A percentile compares a stretch with the other conserved stretches of the same genome.
Evolutionary conservation across 2,113 vertebrate genomes (phyloP).

Genomic region (Gadus macrocephalus): DNA sequence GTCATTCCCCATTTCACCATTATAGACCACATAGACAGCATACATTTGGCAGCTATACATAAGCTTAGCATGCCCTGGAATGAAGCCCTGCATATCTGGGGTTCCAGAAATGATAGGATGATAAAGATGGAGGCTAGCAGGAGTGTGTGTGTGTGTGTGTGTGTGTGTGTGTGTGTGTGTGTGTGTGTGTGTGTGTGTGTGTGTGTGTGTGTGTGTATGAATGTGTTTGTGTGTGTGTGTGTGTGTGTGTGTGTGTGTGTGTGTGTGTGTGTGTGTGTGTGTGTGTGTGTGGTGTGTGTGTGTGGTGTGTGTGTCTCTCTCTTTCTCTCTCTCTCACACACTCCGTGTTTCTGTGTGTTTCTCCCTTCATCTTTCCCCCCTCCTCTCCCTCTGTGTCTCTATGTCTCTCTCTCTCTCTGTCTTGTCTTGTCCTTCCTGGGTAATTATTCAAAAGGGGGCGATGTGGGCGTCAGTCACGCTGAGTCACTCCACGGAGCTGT

Average conservation of each 20-base stretch:
- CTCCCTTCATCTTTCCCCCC: no score
- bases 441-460: not conserved
- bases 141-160: no score
- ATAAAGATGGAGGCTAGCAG: no score
- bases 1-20: not conserved
- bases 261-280: no score
- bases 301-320: not conserved
- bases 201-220: not conserved
- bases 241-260: no score
- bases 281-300: no score
- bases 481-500: not conserved
- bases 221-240: no score
- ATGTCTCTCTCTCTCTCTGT: not conserved
- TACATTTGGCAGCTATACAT: not conserved
- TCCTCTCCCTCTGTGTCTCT: not conserved
- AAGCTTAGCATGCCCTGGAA: not conserved
- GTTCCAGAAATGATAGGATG: no score
- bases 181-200: constrained; percentile 22
- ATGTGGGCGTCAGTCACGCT: not conserved
- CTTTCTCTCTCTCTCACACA: constrained; percentile 1
- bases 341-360: no score
- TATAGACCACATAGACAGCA: not conserved
- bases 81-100: constrained; percentile 25
- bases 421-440: not conserved
- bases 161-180: no score